Evolutionary conservation across 53 echinoderm and acorn worm genomes (phyloP).

Genomic region (Crossaster papposus): DNA sequence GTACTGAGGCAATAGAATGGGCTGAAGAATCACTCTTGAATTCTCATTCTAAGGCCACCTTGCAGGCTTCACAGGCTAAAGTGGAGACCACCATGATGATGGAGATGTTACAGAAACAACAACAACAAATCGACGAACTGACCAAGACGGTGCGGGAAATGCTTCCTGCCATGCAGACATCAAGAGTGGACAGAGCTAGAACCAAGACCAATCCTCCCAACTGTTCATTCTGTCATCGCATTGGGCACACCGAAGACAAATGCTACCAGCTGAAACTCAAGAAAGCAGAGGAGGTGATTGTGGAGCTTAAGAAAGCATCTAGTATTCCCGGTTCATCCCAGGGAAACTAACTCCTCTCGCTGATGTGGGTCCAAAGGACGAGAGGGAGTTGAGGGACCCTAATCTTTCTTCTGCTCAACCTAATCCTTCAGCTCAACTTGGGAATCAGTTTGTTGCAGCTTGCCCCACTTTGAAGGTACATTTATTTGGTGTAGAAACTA

Average conservation of each 20-base stretch:
- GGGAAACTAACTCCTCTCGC: conserved; percentile 28
- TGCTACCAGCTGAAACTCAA: background rate
- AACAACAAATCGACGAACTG: conserved; percentile 14
- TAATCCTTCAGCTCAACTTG: background rate
- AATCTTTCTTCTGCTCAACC: background rate
- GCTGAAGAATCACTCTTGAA: too few species aligned
- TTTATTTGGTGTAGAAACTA: background rate
- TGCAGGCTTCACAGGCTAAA: too few species aligned
- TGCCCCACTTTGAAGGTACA: background rate
- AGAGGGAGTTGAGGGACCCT: background rate
- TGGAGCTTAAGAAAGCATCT: background rate
- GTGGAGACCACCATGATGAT: too few species aligned
- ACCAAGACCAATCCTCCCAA: background rate
- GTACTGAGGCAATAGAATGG: conserved; percentile 7
- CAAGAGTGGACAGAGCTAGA: too few species aligned
- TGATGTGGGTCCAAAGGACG: background rate
- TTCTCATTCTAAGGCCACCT: too few species aligned
- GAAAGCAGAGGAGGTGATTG: background rate
- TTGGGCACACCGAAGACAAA: background rate
- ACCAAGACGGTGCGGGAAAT: too few species aligned
- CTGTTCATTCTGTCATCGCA: background rate
- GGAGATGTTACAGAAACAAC: too few species aligned
- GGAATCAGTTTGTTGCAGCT: background rate
- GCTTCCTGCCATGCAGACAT: too few species aligned
- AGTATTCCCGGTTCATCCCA: background rate